These are phyloP conservation scores for Drosophila mayri DNA, from an alignment of 1,140 invertebrate genomes.

Conservation along the genomic window DNA sequence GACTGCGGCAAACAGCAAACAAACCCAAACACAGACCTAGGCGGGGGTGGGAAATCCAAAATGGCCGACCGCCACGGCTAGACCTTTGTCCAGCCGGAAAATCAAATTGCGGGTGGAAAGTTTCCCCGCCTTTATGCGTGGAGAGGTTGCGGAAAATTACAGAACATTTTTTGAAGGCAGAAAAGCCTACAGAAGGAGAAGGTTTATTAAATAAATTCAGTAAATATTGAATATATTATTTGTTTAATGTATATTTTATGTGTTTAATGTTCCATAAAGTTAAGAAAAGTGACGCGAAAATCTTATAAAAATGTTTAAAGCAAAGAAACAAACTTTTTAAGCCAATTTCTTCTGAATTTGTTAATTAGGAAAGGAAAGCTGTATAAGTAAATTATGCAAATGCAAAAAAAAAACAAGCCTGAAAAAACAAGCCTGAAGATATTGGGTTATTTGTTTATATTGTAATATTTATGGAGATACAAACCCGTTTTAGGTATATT, in stretches of 20 bases:
- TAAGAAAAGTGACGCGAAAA: background rate
- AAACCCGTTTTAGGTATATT: no score
- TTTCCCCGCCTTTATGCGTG: background rate
- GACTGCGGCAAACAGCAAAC: constrained; percentile 30
- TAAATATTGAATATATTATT: background rate
- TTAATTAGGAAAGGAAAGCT: no score
- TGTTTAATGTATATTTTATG: background rate
- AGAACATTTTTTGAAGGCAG: background rate
- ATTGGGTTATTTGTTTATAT: no score
- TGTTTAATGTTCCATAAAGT: background rate
- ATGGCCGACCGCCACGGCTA: constrained; percentile 53
- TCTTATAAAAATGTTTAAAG: background rate
- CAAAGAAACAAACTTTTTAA: background rate
- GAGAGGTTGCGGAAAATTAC: background rate
- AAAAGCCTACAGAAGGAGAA: background rate
- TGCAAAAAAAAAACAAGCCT: no score
- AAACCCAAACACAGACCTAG: constrained; percentile 29
- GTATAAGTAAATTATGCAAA: no score
- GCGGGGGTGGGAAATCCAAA: constrained; percentile 54
- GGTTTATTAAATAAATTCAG: background rate
- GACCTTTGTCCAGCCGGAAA: constrained; percentile 49
- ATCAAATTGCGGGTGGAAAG: constrained; percentile 29
- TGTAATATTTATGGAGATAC: no score
- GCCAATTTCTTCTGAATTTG: no score
- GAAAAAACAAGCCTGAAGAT: no score